Evolutionary conservation across 2,113 vertebrate species (phyloP).

Genomic region (Lathamus discolor): DNA sequence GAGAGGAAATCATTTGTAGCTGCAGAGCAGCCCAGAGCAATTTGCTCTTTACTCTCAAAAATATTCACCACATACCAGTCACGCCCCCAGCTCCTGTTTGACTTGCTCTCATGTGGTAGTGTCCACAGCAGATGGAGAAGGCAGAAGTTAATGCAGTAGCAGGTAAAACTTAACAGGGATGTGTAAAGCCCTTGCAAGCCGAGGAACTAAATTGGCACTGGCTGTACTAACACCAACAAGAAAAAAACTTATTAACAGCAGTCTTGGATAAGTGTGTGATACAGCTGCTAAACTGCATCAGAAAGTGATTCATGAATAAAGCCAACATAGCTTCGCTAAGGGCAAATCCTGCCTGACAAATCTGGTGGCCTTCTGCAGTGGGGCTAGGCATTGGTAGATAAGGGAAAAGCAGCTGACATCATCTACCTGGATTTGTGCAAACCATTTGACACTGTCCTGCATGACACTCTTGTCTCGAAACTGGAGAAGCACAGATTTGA

Average conservation of each 20-base stretch:
- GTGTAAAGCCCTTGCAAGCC: not conserved
- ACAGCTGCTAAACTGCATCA: not conserved
- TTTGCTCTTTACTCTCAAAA: not conserved
- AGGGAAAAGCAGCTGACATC: not conserved
- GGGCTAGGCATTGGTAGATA: not conserved
- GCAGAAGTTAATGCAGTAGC: not conserved
- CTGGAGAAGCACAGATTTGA: not conserved
- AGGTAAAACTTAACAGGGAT: not conserved
- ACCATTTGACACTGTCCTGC: not conserved
- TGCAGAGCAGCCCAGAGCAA: not conserved
- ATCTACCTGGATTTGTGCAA: not conserved
- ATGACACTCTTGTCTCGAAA: not conserved
- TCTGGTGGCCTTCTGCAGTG: not conserved
- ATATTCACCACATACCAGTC: not conserved
- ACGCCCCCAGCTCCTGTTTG: not conserved
- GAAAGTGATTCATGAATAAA: not conserved
- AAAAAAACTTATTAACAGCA: not conserved
- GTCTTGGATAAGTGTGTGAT: not conserved
- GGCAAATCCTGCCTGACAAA: not conserved
- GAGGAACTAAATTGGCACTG: not conserved
- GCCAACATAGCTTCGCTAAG: not conserved
- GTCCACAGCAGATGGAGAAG: not conserved
- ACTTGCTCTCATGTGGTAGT: rapidly evolving
- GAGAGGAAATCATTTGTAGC: not conserved
- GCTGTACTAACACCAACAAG: not conserved